These are phyloP conservation scores for Priocnemis perturbator DNA, from an alignment of 2,888 invertebrate species.

Conservation along the genomic window DNA sequence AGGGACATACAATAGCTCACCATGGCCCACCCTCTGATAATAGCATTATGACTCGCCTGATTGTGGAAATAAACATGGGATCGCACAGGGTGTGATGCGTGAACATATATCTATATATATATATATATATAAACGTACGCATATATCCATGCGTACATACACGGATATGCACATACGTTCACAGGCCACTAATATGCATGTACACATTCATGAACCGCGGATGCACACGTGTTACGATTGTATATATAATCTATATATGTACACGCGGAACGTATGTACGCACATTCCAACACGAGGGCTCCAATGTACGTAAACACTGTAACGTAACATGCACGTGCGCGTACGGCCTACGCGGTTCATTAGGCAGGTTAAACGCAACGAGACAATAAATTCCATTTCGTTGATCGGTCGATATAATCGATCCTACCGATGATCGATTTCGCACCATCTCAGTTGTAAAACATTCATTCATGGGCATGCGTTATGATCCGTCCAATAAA, in stretches of 20 bases:
- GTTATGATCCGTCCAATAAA: too few relatives aligned
- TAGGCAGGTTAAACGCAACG: constrained; percentile 62
- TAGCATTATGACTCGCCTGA: constrained; percentile 71
- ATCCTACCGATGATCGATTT: constrained; percentile 34
- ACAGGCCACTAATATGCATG: background rate
- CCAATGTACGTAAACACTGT: constrained; percentile 9
- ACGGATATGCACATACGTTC: background rate
- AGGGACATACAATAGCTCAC: constrained; percentile 49
- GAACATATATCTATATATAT: constrained; percentile 17
- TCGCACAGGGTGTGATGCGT: constrained; percentile 44
- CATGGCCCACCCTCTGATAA: constrained; percentile 69
- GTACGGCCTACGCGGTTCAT: constrained; percentile 57
- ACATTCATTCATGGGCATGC: background rate
- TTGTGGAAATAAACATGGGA: constrained; percentile 71
- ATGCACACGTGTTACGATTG: constrained; percentile 3
- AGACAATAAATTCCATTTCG: constrained; percentile 52
- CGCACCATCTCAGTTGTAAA: constrained; percentile 1
- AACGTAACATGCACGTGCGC: constrained; percentile 47
- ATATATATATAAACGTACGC: constrained; percentile 3
- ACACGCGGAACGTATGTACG: background rate
- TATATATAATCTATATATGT: constrained; percentile 1
- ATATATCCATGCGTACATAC: background rate
- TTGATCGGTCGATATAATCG: constrained; percentile 35
- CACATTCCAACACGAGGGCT: background rate
- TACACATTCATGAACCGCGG: background rate